Base-by-base conservation (phyloP, 2,888 invertebrate species). In the Chloromyia formosa region DNA sequence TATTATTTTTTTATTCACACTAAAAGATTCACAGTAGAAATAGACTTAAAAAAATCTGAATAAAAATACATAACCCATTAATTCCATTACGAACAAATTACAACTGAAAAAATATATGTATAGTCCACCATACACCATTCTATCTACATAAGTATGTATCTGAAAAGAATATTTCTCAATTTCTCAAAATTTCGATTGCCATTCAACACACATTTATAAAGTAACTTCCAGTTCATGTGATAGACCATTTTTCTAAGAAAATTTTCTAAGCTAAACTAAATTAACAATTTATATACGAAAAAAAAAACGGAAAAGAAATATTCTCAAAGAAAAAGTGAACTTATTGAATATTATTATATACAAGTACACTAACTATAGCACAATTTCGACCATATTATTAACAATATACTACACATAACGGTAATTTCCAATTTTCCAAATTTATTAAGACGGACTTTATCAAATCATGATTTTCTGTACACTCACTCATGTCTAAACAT, bases 141-240 rank as follows among this genome's bases (percentile, higher is more conserved):
- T n/a, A n/a, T n/a, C n/a, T n/a, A n/a, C n/a, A n/a, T n/a, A n/a
- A n/a, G n/a, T n/a, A n/a, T n/a, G n/a, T n/a, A n/a, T n/a, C n/a
- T n/a, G n/a, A n/a, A n/a, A n/a, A 56, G 18, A 9, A 18, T 18
- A 18, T 18, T 53, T 35, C 27, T 7, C 3, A 35, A 2, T 4
- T 35, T 35, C 7, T 35, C 2, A 35, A 35, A 35, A 35, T 35
- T 4, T 35, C 27, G 27, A 35, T 35, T 35, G 27, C 27, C 27
- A 35, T 35, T 35, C 7, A 35, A 35, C 27, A 35, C 27, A 18
- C 56, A 56, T 56, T 49, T 20, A 56, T 16, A 27, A 35, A 71
- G 18, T 56, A 35, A 71, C 71, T 71, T 71, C 71, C 71, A 56
- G 56, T 56, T 71, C 71, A 71, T 71, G 71, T 71, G 71, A 71